Evolutionary conservation across 2,113 vertebrate genomes (phyloP), one percentile per base, ranked within the genome.

Genomic region (Siphamia tubifer): DNA sequence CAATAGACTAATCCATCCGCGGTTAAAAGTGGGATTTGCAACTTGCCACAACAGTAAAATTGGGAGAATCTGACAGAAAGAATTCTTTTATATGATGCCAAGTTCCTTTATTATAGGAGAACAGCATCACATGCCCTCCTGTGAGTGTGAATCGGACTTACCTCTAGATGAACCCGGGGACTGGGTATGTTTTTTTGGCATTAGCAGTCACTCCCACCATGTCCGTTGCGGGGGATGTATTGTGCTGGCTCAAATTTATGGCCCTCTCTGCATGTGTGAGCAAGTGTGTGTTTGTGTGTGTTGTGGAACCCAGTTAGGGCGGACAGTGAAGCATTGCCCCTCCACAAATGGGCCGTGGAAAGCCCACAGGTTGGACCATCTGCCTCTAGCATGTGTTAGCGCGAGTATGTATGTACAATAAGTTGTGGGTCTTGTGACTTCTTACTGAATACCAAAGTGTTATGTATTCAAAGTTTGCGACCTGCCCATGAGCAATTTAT

Each of bases 231-330:
- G 73, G 85, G 82, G 74, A 32, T 65, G 68, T 49, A 68, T 82
- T 76, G 76, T 85, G 73, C 79, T 64, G 23, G 44, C 75, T 75
- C 83, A 68, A 79, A 79, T 91, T 77, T 81, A 81, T 87, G 72
- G 67, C 66, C 52, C 45, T 57, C 35, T 19, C 24, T 53, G 39
- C 8, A 13, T 71, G 56, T 70, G 63, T 21, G 73, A 20, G 60
- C 20, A 38, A 40, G 31, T 53, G 67, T 38, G 53, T 30, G 47
- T 42, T 60, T 58, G 55, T 51, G 35, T 64, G 5, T 36, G 13
- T 10, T 28, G 45, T 44, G 25, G 4, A 5, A 5, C 34, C 73
- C 45, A 34, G 62, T 77, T 31, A 48, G 47, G 54, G 36, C 13
- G 25, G 75, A 79, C 73, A 70, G 65, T 75, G 74, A 83, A 81